A percentile compares a stretch with the other conserved stretches of the same genome.
Evolutionary conservation across 2,888 invertebrate genomes (phyloP).

Genomic region (Muschampia plurimacula): DNA sequence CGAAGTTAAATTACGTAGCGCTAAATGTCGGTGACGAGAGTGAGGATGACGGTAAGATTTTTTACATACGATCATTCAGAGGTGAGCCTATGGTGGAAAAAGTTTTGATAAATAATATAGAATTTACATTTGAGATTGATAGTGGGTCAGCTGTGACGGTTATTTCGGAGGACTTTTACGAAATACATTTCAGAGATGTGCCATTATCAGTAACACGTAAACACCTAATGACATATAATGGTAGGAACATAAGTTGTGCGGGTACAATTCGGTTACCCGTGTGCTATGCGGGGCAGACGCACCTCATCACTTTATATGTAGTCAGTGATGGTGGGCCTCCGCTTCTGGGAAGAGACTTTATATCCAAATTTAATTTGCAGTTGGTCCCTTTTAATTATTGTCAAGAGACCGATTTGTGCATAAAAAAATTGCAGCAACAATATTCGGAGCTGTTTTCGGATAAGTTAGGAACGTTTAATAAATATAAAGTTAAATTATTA

Average conservation of each 20-base stretch:
- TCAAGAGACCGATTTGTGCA: not conserved
- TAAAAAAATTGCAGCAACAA: not conserved
- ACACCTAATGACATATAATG: constrained; percentile 41
- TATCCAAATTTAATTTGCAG: constrained; percentile 42
- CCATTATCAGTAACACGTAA: constrained; percentile 41
- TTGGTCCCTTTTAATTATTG: constrained; percentile 36
- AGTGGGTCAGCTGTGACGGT: constrained; percentile 46
- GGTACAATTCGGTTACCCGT: constrained; percentile 38
- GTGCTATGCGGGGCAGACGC: constrained; percentile 35
- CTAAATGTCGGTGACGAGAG: constrained; percentile 32
- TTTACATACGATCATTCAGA: constrained; percentile 37
- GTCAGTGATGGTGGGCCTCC: constrained; percentile 47
- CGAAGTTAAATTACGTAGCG: constrained; percentile 32
- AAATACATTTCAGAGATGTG: constrained; percentile 40
- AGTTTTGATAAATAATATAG: constrained; percentile 27
- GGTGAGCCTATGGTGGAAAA: constrained; percentile 43
- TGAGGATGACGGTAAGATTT: constrained; percentile 39
- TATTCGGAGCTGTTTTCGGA: constrained; percentile 18
- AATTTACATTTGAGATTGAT: constrained; percentile 41
- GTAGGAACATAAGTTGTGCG: constrained; percentile 38
- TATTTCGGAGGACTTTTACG: constrained; percentile 40
- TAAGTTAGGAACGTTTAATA: constrained; percentile 38
- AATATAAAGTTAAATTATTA: constrained; percentile 37
- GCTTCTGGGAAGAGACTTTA: constrained; percentile 46
- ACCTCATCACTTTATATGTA: constrained; percentile 41